Evolutionary conservation across 2,113 vertebrate species (phyloP).

Genomic region (Thalassoma bifasciatum): DNA sequence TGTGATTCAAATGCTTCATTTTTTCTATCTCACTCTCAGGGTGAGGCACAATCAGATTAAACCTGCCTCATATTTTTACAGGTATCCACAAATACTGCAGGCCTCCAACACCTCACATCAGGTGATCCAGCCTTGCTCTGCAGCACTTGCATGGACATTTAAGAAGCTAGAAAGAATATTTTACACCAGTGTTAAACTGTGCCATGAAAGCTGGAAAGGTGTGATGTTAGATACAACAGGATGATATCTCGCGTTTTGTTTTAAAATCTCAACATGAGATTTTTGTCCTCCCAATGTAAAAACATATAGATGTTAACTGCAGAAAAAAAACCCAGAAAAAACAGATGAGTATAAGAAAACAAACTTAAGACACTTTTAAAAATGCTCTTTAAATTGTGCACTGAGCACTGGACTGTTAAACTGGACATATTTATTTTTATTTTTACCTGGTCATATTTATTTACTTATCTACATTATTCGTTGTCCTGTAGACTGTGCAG

Average conservation of each 20-base stretch:
- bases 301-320: background rate
- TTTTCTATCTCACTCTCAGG: conserved; percentile 25
- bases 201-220: background rate
- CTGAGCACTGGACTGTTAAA: no score
- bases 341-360: no score
- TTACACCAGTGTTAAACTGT: background rate
- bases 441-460: background rate
- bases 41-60: conserved; percentile 38
- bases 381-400: no score
- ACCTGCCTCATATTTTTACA: conserved; percentile 69
- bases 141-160: background rate
- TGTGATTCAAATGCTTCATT: conserved; percentile 59
- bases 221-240: background rate
- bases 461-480: no score
- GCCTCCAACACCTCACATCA: background rate
- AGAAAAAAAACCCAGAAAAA: background rate
- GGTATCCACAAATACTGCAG: conserved; percentile 49
- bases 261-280: no score
- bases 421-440: no score
- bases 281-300: conserved; percentile 1
- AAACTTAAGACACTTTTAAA: background rate
- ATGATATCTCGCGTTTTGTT: conserved; percentile 10
- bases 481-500: no score
- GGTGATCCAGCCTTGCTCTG: background rate
- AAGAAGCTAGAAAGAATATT: conserved; percentile 1